A percentile compares a stretch with the other conserved stretches of the same genome.
Conservation (phyloP, 2,113 vertebrate species). For the Pedetes capensis region DNA sequence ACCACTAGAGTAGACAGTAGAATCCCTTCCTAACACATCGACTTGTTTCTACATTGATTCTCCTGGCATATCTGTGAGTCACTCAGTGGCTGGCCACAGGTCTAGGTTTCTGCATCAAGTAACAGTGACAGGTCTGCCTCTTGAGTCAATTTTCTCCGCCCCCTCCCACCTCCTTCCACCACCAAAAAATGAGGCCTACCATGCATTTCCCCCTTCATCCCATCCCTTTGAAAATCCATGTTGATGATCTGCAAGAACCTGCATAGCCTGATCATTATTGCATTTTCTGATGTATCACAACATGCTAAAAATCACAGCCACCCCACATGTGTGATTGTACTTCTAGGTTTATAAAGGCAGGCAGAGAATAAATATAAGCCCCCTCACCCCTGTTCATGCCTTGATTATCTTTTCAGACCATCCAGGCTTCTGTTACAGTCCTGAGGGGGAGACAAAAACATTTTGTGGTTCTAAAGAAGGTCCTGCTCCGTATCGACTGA, state of each 20-base stretch:
- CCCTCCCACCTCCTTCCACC: background rate
- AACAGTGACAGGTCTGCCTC: background rate
- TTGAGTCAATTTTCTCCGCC: no score
- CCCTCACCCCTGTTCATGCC: background rate
- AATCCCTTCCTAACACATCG: accelerated
- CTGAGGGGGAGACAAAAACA: conserved; percentile 87
- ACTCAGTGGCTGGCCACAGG: accelerated
- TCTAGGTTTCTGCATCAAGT: background rate
- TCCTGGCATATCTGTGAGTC: background rate
- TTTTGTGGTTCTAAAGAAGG: conserved; percentile 87
- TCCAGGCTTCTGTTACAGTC: conserved; percentile 92
- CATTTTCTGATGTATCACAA: background rate
- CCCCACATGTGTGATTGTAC: background rate
- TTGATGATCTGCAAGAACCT: background rate
- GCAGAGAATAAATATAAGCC: background rate
- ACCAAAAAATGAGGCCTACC: background rate
- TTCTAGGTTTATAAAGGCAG: background rate
- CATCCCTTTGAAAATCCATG: background rate
- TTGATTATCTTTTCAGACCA: conserved; percentile 86
- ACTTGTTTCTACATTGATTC: accelerated
- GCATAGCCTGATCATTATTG: background rate
- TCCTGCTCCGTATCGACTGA: conserved; percentile 86
- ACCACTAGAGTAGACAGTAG: background rate
- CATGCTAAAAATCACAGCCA: background rate
- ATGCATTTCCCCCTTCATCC: background rate